Conservation (phyloP, 2,113 vertebrate species). For the Chionomys nivalis region DNA sequence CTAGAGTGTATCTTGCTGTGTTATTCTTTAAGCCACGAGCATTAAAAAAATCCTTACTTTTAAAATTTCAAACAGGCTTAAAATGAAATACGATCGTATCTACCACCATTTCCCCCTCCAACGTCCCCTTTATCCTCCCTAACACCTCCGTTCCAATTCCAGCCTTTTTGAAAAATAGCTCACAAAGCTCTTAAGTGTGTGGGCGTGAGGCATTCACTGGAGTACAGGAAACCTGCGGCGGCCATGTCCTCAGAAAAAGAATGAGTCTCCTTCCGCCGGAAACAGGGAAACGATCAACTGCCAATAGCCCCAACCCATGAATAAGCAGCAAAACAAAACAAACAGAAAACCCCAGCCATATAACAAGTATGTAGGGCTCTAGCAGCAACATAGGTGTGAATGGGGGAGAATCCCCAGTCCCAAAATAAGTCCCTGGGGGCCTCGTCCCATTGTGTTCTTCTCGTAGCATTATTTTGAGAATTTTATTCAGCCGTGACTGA, state of each 20-base stretch:
- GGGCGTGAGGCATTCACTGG: too few species aligned
- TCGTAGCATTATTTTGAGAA: background rate
- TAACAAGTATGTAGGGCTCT: background rate
- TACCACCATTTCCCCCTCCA: background rate
- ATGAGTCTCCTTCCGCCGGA: background rate
- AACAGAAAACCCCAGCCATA: background rate
- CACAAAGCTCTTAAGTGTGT: background rate
- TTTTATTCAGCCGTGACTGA: background rate
- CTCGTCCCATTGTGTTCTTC: background rate
- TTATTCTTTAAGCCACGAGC: background rate
- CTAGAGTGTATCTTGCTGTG: background rate
- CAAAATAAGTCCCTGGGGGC: too few species aligned
- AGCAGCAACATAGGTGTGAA: too few species aligned
- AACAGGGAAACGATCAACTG: background rate
- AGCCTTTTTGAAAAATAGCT: background rate
- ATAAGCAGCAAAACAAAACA: background rate
- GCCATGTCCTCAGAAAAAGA: background rate
- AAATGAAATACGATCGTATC: background rate
- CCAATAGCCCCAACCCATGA: background rate
- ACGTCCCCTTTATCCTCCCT: background rate
- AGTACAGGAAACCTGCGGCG: background rate
- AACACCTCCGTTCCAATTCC: background rate
- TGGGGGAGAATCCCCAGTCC: background rate
- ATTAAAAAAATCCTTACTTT: background rate
- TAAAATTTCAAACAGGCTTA: background rate